phyloP scores from a whole-genome alignment of 2,797 vertebrate genomes.

The Serranus cabrilla region DNA sequence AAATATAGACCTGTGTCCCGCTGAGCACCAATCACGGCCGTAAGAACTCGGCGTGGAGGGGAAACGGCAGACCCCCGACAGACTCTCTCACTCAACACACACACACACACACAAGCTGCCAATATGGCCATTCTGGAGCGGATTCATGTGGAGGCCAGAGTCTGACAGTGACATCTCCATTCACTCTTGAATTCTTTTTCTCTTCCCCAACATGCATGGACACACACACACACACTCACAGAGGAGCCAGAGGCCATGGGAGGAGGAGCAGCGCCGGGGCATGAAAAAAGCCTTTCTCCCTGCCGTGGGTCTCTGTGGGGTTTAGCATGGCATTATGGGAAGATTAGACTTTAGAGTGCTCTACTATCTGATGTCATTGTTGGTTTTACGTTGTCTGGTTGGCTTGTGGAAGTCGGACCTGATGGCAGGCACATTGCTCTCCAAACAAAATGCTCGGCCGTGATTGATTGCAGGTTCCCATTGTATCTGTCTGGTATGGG shows the following conservation, averaged over 20 bases:
- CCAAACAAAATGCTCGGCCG: constrained; percentile 66
- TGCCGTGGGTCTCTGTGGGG: constrained; percentile 76
- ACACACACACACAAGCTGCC: constrained; percentile 69
- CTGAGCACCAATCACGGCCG: constrained; percentile 74
- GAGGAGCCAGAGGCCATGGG: constrained; percentile 75
- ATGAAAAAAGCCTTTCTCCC: constrained; percentile 74
- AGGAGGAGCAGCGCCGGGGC: constrained; percentile 73
- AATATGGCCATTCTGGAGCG: constrained; percentile 79
- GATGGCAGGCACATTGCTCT: constrained; percentile 76
- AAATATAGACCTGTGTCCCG: constrained; percentile 80
- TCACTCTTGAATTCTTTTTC: constrained; percentile 79
- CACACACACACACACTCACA: constrained; percentile 61
- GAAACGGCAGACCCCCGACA: constrained; percentile 71
- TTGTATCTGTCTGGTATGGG: constrained; percentile 83
- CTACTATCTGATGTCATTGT: constrained; percentile 85
- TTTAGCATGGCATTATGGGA: constrained; percentile 84
- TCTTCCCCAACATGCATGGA: constrained; percentile 71
- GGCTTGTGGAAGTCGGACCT: constrained; percentile 74
- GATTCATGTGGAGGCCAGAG: constrained; percentile 78
- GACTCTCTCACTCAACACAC: constrained; percentile 62
- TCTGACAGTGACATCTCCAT: constrained; percentile 89
- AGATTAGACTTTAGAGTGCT: constrained; percentile 82
- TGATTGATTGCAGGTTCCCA: constrained; percentile 85
- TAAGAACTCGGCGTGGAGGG: constrained; percentile 73
- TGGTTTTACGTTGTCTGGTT: constrained; percentile 75